Conservation (phyloP, 2,888 invertebrate species). For the Bhutanitis thaidina region DNA sequence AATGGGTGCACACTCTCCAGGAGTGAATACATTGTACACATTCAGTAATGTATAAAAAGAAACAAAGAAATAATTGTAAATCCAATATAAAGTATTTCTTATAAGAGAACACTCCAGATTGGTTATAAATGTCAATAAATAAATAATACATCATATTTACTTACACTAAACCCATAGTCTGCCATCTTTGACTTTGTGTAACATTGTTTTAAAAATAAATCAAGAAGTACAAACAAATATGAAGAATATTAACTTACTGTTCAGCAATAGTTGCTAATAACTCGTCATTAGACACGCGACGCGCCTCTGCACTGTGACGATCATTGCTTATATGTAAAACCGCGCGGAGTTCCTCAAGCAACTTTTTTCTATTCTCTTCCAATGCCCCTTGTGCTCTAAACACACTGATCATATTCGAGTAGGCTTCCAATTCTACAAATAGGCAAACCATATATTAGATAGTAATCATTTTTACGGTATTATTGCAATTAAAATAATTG, state of each 20-base stretch:
- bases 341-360: slow-evolving; percentile 90
- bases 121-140: slow-evolving; percentile 10
- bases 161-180: slow-evolving; percentile 34
- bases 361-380: slow-evolving; percentile 89
- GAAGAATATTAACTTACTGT: slow-evolving; percentile 82
- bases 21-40: slow-evolving; percentile 8
- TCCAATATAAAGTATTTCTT: slow-evolving; percentile 32
- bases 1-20: slow-evolving; percentile 10
- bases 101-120: slow-evolving; percentile 25
- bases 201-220: slow-evolving; percentile 64
- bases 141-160: slow-evolving; percentile 1
- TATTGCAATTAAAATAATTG: slow-evolving; percentile 36
- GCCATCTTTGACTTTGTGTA: slow-evolving; percentile 67
- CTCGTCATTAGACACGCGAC: slow-evolving; percentile 95
- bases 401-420: slow-evolving; percentile 92
- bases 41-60: slow-evolving; percentile 22
- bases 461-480: slow-evolving; percentile 28
- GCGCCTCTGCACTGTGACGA: slow-evolving; percentile 94
- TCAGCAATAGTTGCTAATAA: slow-evolving; percentile 93
- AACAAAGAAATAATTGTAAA: slow-evolving; percentile 21
- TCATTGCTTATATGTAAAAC: slow-evolving; percentile 93
- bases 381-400: slow-evolving; percentile 95
- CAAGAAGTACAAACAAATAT: slow-evolving; percentile 40
- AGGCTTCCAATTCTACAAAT: slow-evolving; percentile 92
- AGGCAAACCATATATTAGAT: slow-evolving; percentile 40